A percentile compares a stretch with the other conserved stretches of the same genome.
Conservation (phyloP, 2,797 vertebrate genomes). For the Periparus ater region DNA sequence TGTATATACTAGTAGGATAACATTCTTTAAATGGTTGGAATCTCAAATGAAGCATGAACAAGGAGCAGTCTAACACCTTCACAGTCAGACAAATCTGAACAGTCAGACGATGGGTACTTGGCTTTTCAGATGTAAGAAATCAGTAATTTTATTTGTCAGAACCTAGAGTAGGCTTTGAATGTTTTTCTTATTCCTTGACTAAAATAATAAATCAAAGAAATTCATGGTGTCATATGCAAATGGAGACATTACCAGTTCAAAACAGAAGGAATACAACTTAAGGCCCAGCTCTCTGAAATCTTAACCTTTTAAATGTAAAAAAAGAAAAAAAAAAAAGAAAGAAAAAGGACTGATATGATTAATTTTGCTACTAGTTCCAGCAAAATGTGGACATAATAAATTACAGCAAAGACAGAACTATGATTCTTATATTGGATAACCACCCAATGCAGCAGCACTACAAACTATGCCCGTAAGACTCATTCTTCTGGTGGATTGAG, state of each 20-base stretch:
- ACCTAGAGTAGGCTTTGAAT: not conserved
- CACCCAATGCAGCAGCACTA: not conserved
- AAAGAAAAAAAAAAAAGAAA: not conserved
- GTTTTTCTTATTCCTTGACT: conserved; percentile 5
- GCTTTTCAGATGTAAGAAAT: conserved; percentile 3
- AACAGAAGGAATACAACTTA: not conserved
- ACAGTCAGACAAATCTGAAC: not conserved
- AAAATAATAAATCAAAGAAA: conserved; percentile 32
- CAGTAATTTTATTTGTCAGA: conserved; percentile 14
- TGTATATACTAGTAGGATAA: not conserved
- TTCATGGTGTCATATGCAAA: not conserved
- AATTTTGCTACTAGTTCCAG: not conserved
- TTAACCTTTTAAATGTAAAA: not conserved
- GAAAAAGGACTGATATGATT: not conserved
- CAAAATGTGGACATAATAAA: not conserved
- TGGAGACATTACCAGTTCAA: not conserved
- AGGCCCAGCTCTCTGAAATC: not conserved
- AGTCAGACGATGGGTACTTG: not conserved
- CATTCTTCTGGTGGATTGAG: not conserved
- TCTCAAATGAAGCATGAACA: conserved; percentile 33
- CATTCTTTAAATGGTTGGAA: conserved; percentile 20
- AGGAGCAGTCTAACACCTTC: not conserved
- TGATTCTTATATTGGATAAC: not conserved
- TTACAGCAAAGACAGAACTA: not conserved
- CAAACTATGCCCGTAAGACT: not conserved